A percentile compares a stretch with the other conserved stretches of the same genome.
Evolutionary conservation across 1,140 invertebrate species (phyloP).

Genomic region (Pinna nobilis): DNA sequence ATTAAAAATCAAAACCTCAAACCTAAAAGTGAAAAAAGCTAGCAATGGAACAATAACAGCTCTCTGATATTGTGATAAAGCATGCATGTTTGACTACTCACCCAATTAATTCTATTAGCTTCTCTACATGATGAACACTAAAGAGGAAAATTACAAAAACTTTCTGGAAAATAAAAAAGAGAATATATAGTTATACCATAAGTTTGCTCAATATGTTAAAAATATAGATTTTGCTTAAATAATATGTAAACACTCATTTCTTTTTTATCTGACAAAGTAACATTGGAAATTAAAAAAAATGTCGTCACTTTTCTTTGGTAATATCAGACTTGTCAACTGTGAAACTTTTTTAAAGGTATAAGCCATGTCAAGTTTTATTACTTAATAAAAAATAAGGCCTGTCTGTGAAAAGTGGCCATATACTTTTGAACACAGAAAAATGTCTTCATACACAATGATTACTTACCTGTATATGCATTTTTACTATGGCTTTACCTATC

Average conservation of each 20-base stretch:
- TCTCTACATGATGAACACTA: constrained; percentile 91
- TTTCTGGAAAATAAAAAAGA: constrained; percentile 79
- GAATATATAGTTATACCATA: no score
- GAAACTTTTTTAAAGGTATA: not conserved
- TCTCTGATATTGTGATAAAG: not conserved
- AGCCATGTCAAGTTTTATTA: not conserved
- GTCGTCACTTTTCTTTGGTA: not conserved
- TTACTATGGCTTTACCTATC: constrained; percentile 98
- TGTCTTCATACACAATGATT: not conserved
- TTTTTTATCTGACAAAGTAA: not conserved
- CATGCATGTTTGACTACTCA: constrained; percentile 56
- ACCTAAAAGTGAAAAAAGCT: no score
- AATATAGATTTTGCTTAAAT: no score
- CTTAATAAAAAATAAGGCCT: not conserved
- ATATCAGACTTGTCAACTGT: not conserved
- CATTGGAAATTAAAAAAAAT: constrained; percentile 15
- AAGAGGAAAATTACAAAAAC: constrained; percentile 98
- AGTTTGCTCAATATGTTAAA: no score
- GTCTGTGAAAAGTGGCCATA: not conserved
- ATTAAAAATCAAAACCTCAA: no score
- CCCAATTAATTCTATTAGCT: constrained; percentile 82
- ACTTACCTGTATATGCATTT: constrained; percentile 95
- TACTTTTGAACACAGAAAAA: no score
- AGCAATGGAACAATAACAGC: no score
- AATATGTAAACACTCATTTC: not conserved